Percentiles rank a stretch among this genome's conserved stretches.
phyloP scores from a whole-genome alignment of 23 tunicate species.

The Ascidia mentula region DNA sequence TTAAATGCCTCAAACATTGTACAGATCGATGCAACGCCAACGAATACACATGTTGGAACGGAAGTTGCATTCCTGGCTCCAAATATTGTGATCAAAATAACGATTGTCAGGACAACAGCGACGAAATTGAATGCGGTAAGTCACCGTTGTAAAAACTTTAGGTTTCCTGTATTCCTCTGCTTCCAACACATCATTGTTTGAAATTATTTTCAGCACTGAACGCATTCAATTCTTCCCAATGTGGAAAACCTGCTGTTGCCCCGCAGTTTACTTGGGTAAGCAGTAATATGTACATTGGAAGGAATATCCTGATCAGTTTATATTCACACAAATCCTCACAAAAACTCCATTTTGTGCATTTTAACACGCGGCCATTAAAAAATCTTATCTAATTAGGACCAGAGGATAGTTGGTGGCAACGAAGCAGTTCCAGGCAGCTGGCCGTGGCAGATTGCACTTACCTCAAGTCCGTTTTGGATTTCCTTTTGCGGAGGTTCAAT shows the following conservation, averaged over 20 bases:
- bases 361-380: neutral
- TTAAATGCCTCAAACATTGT: too few relatives aligned
- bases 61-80: neutral
- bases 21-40: neutral
- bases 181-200: too few relatives aligned
- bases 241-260: neutral
- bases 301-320: too few relatives aligned
- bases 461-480: neutral
- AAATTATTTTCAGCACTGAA: neutral
- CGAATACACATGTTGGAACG: neutral
- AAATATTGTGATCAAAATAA: neutral
- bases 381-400: neutral
- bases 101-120: neutral
- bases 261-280: neutral
- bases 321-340: neutral
- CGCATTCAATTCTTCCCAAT: neutral
- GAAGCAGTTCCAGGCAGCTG: neutral
- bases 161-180: too few relatives aligned
- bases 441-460: neutral
- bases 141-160: too few relatives aligned
- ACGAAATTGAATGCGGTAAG: constrained; percentile 7
- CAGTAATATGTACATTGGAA: neutral
- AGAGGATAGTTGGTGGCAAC: neutral
- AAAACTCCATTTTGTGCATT: neutral
- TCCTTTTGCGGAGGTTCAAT: neutral